A percentile compares a stretch with the other conserved stretches of the same genome.
These are phyloP conservation scores for Phyto melanocephala DNA, from an alignment of 2,888 invertebrate genomes.

Conservation along the genomic window DNA sequence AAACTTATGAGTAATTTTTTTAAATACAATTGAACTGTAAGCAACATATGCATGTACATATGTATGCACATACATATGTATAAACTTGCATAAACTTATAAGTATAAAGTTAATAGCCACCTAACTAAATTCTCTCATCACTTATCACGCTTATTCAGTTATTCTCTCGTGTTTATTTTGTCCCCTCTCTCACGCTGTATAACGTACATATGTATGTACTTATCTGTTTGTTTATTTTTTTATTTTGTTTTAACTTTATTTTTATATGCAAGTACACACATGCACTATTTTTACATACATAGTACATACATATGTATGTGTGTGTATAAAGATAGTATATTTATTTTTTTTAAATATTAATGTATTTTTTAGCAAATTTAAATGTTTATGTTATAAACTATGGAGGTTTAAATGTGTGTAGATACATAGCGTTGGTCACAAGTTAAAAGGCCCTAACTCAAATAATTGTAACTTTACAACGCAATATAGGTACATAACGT, in stretches of 20 bases:
- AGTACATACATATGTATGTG: background rate
- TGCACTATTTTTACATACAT: too few relatives aligned
- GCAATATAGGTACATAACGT: too few relatives aligned
- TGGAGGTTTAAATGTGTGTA: too few relatives aligned
- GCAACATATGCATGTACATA: background rate
- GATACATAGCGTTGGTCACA: too few relatives aligned
- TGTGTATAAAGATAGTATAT: background rate
- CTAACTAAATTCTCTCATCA: too few relatives aligned
- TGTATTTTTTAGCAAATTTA: too few relatives aligned
- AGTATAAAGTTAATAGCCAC: too few relatives aligned
- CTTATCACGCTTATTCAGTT: background rate
- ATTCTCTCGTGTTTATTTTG: background rate
- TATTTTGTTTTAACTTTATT: background rate
- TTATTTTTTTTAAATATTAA: too few relatives aligned
- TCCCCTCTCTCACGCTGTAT: background rate
- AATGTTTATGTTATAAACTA: too few relatives aligned
- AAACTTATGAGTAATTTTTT: slow-evolving; percentile 21
- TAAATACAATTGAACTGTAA: background rate
- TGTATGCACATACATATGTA: background rate
- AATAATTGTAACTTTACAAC: too few relatives aligned
- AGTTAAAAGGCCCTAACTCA: too few relatives aligned
- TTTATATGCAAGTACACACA: too few relatives aligned
- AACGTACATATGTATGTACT: background rate
- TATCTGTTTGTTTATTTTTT: background rate
- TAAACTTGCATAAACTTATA: background rate